phyloP scores from a whole-genome alignment of 2,113 vertebrate genomes.

The Microtus ochrogaster region DNA sequence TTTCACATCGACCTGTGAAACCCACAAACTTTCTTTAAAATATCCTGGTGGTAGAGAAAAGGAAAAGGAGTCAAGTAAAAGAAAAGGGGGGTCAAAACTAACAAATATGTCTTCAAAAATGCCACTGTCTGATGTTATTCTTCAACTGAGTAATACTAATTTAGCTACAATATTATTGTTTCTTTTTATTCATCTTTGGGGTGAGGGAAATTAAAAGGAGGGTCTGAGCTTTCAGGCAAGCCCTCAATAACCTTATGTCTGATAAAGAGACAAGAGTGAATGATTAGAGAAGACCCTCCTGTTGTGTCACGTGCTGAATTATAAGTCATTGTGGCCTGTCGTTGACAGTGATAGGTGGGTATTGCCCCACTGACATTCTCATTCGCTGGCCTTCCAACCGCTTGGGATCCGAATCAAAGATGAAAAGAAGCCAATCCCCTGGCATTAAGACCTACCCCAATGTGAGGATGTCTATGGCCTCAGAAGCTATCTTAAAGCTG shows the following conservation, averaged over 20 bases:
- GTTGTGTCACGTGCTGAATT: conserved; percentile 22
- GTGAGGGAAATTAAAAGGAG: background rate
- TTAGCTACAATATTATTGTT: background rate
- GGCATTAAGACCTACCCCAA: background rate
- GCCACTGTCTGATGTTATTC: conserved; percentile 24
- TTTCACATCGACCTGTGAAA: conserved; percentile 31
- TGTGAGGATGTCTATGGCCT: background rate
- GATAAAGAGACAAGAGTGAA: conserved; percentile 26
- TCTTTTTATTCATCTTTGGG: conserved; percentile 1
- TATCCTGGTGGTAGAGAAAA: background rate
- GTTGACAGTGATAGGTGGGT: background rate
- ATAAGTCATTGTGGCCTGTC: background rate
- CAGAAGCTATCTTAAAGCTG: conserved; percentile 6
- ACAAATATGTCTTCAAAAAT: conserved; percentile 43
- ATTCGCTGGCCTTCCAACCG: background rate
- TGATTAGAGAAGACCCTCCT: conserved; percentile 38
- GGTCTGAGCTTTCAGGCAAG: background rate
- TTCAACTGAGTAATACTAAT: conserved; percentile 49
- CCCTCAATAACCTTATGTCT: conserved; percentile 23
- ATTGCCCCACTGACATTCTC: background rate
- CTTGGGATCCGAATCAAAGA: conserved; percentile 38
- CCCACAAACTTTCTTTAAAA: background rate
- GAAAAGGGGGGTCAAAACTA: background rate
- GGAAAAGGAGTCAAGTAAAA: conserved; percentile 34
- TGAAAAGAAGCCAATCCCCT: background rate